phyloP scores from a whole-genome alignment of 2,888 invertebrate species.

The Branchinecta sandiegonensis region DNA sequence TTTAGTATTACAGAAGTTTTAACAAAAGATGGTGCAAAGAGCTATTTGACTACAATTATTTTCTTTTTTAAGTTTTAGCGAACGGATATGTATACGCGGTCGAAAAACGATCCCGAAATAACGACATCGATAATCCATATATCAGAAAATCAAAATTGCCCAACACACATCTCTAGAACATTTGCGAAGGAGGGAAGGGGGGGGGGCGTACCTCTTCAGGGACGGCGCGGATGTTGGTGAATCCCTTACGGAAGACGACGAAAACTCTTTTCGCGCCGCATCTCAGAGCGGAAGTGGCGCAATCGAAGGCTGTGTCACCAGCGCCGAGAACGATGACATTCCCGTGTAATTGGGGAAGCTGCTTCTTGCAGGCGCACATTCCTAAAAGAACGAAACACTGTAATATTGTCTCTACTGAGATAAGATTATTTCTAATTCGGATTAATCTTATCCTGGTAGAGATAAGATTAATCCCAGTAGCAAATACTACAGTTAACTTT shows the following conservation, averaged over 20 bases:
- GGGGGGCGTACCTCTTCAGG: slow-evolving; percentile 68
- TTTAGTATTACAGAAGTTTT: too few relatives aligned
- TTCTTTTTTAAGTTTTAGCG: too few relatives aligned
- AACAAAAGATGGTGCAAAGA: too few relatives aligned
- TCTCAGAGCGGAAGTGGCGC: slow-evolving; percentile 88
- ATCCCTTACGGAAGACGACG: slow-evolving; percentile 86
- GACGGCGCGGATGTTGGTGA: slow-evolving; percentile 86
- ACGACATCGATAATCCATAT: too few relatives aligned
- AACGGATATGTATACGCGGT: too few relatives aligned
- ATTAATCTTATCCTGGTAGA: background rate
- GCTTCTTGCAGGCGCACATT: slow-evolving; percentile 60
- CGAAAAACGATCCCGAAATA: too few relatives aligned
- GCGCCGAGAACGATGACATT: slow-evolving; percentile 78
- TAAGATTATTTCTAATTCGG: too few relatives aligned
- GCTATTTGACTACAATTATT: too few relatives aligned
- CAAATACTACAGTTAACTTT: background rate
- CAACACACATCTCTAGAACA: too few relatives aligned
- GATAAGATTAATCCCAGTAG: background rate
- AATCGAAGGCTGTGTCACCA: slow-evolving; percentile 98
- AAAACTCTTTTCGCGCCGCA: slow-evolving; percentile 87
- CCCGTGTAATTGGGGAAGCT: slow-evolving; percentile 59
- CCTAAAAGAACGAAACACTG: slow-evolving; percentile 37
- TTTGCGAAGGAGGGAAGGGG: too few relatives aligned
- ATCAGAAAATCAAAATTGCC: too few relatives aligned
- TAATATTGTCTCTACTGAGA: too few relatives aligned